Evolutionary conservation across 2,888 invertebrate genomes (phyloP).

Genomic region (Eledona agricola): DNA sequence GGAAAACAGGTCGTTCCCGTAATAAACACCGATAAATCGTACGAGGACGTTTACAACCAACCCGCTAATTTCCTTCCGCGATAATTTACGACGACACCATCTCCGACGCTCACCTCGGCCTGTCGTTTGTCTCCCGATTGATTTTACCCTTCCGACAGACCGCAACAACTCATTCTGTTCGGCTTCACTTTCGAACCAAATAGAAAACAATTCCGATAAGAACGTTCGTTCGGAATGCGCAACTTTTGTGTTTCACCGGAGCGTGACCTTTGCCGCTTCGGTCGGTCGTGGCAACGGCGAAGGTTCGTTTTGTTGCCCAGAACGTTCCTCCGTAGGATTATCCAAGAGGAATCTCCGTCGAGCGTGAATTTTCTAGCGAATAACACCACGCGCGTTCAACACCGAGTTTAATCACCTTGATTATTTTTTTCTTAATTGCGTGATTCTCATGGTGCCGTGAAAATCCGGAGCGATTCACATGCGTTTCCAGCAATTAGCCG

Average conservation of each 20-base stretch:
- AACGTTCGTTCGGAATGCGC: slow-evolving; percentile 32
- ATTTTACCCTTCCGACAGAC: slow-evolving; percentile 8
- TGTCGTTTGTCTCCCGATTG: slow-evolving; percentile 15
- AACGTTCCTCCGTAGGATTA: slow-evolving; percentile 15
- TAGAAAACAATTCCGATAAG: slow-evolving; percentile 32
- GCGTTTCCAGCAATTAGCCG: slow-evolving; percentile 25
- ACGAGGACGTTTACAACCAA: slow-evolving; percentile 24
- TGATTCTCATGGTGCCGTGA: slow-evolving; percentile 21
- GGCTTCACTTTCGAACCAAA: slow-evolving; percentile 22
- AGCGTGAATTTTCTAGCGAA: slow-evolving; percentile 26
- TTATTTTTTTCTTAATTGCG: slow-evolving; percentile 22
- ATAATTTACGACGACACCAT: slow-evolving; percentile 21
- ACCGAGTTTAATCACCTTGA: slow-evolving; percentile 21
- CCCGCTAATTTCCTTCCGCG: slow-evolving; percentile 29
- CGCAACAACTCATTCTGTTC: slow-evolving; percentile 18
- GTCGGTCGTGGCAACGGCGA: slow-evolving; percentile 6
- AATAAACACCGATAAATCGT: slow-evolving; percentile 32
- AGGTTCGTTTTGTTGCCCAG: slow-evolving; percentile 8
- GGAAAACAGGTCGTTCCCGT: slow-evolving; percentile 16
- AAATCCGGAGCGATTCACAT: slow-evolving; percentile 20
- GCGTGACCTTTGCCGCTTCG: slow-evolving; percentile 29
- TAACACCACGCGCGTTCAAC: too few species aligned
- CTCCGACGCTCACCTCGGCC: too few species aligned
- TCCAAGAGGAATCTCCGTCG: slow-evolving; percentile 15
- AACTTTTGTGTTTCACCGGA: slow-evolving; percentile 31